These are phyloP conservation scores for Anhinga anhinga DNA, from an alignment of 2,113 vertebrate species.

Conservation along the genomic window DNA sequence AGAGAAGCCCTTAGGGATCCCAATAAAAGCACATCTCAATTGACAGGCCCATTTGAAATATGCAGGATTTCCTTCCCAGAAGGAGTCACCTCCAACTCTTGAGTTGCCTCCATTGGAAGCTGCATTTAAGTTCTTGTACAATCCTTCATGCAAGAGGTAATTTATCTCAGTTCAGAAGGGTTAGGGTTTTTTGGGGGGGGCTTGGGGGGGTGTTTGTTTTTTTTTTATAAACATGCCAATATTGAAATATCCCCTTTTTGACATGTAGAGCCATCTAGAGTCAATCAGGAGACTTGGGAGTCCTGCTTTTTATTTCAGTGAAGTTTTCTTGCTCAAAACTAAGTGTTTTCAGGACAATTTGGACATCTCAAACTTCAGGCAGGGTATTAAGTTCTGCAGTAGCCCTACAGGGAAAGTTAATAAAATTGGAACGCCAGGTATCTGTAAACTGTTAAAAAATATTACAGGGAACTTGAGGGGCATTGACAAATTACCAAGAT, in stretches of 20 bases:
- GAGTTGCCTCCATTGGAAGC: background rate
- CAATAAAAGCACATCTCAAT: accelerated
- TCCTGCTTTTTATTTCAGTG: background rate
- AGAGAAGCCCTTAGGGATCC: background rate
- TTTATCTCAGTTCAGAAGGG: too few relatives aligned
- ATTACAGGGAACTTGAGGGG: background rate
- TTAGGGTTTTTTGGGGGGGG: too few relatives aligned
- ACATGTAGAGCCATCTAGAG: background rate
- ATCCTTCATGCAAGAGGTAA: background rate
- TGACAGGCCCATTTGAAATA: background rate
- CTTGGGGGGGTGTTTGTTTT: too few relatives aligned
- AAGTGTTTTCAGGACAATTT: background rate
- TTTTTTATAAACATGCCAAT: background rate
- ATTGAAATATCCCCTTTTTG: background rate
- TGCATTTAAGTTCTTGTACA: accelerated
- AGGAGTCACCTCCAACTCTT: background rate
- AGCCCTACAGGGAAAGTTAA: background rate
- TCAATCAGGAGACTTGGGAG: background rate
- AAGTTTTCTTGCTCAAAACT: background rate
- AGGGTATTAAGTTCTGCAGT: background rate
- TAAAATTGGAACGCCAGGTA: background rate
- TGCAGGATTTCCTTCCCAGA: background rate
- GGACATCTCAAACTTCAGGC: background rate
- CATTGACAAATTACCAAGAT: background rate
- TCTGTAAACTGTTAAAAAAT: background rate